Percentiles rank a stretch among this genome's conserved stretches.
These are phyloP conservation scores for Setophaga petechia DNA, from an alignment of 2,113 vertebrate genomes.

Conservation along the genomic window DNA sequence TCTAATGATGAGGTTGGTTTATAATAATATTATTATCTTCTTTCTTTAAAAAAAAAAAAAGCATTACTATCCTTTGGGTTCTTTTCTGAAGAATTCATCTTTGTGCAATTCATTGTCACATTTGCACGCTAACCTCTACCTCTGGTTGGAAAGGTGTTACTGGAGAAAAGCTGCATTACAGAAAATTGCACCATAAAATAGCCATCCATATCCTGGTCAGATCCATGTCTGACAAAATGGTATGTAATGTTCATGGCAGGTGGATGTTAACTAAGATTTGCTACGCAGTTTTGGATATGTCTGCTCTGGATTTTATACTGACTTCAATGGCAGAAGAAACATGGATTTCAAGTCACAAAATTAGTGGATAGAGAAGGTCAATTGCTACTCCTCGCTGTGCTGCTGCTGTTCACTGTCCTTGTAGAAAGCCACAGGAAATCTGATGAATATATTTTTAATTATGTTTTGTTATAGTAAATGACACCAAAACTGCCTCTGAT, in stretches of 20 bases:
- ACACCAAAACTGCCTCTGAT: neutral
- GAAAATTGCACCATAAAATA: slow-evolving; percentile 62
- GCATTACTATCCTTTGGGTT: neutral
- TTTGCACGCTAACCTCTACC: neutral
- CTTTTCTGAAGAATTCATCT: neutral
- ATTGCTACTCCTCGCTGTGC: neutral
- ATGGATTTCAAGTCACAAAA: neutral
- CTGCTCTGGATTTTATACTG: slow-evolving; percentile 3
- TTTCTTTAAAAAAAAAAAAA: neutral
- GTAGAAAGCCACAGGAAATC: slow-evolving; percentile 13
- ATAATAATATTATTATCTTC: neutral
- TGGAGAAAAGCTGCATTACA: slow-evolving; percentile 24
- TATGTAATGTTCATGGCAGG: slow-evolving; percentile 41
- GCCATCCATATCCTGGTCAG: slow-evolving; percentile 35
- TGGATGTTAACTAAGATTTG: slow-evolving; percentile 56
- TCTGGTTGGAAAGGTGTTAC: neutral
- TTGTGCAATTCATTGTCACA: neutral
- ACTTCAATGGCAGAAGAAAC: neutral
- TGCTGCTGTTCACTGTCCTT: neutral
- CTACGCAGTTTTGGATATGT: neutral
- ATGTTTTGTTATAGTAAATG: slow-evolving; percentile 22
- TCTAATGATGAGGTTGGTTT: neutral
- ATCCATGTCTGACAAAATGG: slow-evolving; percentile 56
- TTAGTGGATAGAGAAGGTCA: neutral
- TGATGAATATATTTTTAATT: slow-evolving; percentile 53